Conservation (phyloP, 2,113 vertebrate genomes). For the Tetraodon nigroviridis region DNA sequence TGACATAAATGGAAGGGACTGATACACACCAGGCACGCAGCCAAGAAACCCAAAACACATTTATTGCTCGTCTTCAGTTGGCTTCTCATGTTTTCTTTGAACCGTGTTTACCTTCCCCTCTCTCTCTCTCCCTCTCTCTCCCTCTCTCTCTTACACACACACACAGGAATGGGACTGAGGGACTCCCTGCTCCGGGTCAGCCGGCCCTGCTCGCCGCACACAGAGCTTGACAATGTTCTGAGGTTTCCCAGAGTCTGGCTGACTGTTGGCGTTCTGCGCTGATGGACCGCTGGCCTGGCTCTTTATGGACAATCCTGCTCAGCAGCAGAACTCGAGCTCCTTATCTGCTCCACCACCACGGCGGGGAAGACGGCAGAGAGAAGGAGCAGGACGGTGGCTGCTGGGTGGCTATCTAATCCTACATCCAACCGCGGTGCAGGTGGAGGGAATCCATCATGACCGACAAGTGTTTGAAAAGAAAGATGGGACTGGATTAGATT, state of each 20-base stretch:
- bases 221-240: slow-evolving; percentile 57
- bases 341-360: slow-evolving; percentile 53
- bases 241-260: slow-evolving; percentile 56
- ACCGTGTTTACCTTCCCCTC: slow-evolving; percentile 35
- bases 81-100: slow-evolving; percentile 47
- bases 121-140: background rate
- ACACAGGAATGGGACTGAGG: slow-evolving; percentile 47
- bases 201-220: slow-evolving; percentile 27
- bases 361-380: slow-evolving; percentile 25
- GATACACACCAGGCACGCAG: slow-evolving; percentile 49
- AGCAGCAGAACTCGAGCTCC: slow-evolving; percentile 41
- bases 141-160: slow-evolving; percentile 9
- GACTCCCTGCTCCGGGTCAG: slow-evolving; percentile 30
- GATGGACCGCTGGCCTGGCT: slow-evolving; percentile 49
- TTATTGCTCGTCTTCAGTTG: slow-evolving; percentile 43
- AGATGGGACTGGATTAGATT: background rate
- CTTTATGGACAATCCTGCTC: slow-evolving; percentile 23
- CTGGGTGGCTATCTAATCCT: slow-evolving; percentile 38
- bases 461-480: slow-evolving; percentile 47
- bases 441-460: slow-evolving; percentile 46
- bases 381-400: slow-evolving; percentile 11
- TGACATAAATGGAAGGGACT: slow-evolving; percentile 39
- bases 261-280: slow-evolving; percentile 60
- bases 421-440: slow-evolving; percentile 56
- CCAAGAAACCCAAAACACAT: slow-evolving; percentile 43